Conservation (phyloP, 2,888 invertebrate genomes). For the Limnephilus lunatus region DNA sequence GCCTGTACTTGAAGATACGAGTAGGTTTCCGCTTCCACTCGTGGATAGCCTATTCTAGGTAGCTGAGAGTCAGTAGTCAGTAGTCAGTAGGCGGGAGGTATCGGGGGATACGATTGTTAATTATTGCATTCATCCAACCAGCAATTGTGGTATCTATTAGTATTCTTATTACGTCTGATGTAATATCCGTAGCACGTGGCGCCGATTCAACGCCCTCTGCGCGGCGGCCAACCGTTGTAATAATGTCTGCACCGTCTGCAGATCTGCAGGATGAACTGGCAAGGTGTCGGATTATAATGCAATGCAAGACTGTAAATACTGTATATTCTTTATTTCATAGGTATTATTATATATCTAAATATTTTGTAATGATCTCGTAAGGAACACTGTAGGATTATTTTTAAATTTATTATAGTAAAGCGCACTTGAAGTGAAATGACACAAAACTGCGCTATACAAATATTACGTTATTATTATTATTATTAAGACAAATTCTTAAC, state of each 20-base stretch:
- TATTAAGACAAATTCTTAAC: not conserved
- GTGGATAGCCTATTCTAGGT: not conserved
- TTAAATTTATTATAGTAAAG: too few species aligned
- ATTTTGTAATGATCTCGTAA: too few species aligned
- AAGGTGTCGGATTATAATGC: not conserved
- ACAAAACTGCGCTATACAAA: too few species aligned
- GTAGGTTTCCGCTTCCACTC: not conserved
- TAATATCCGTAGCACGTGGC: not conserved
- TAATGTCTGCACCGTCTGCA: not conserved
- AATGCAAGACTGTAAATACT: too few species aligned
- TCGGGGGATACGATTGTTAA: not conserved
- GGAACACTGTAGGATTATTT: too few species aligned
- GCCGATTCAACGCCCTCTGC: slow-evolving; percentile 6
- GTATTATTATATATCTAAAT: too few species aligned
- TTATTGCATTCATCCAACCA: not conserved
- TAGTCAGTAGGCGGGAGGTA: not conserved
- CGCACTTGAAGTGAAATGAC: too few species aligned
- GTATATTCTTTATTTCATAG: too few species aligned
- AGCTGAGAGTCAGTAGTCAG: not conserved
- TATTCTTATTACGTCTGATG: not conserved
- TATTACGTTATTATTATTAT: too few species aligned
- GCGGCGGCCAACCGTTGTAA: not conserved
- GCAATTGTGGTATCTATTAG: not conserved
- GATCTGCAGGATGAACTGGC: not conserved
- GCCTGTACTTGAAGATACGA: not conserved